Conservation (phyloP, 2,797 vertebrate genomes). For the Psittacula echo region DNA sequence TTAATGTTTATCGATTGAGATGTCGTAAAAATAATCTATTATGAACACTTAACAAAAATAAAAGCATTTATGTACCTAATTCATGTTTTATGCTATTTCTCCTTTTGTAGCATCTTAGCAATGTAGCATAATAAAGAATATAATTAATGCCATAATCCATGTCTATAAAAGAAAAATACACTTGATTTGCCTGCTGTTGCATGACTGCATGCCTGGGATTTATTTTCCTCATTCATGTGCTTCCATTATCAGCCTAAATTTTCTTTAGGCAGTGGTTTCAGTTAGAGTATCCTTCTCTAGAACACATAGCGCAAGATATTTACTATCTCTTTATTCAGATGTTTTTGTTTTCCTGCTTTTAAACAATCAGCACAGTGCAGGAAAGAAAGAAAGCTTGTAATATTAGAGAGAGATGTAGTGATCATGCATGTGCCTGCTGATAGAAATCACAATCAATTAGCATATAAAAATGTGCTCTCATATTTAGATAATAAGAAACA, state of each 20-base stretch:
- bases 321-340: background rate
- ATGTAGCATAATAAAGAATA: slow-evolving; percentile 16
- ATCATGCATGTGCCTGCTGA: background rate
- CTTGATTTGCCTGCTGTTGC: slow-evolving; percentile 43
- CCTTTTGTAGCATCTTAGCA: slow-evolving; percentile 4
- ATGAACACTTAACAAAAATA: background rate
- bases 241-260: background rate
- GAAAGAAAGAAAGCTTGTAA: background rate
- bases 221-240: slow-evolving; percentile 1
- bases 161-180: background rate
- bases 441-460: background rate
- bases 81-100: slow-evolving; percentile 80
- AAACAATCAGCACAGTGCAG: background rate
- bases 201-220: slow-evolving; percentile 53
- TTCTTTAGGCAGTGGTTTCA: background rate
- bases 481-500: background rate
- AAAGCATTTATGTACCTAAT: background rate
- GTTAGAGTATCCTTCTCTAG: background rate
- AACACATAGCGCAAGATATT: background rate
- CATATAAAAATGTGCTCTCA: background rate
- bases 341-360: background rate
- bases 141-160: slow-evolving; percentile 14
- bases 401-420: background rate
- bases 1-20: background rate
- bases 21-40: background rate